Evolutionary conservation across 2,888 invertebrate genomes (phyloP).

Genomic region (Xestia ashworthii): DNA sequence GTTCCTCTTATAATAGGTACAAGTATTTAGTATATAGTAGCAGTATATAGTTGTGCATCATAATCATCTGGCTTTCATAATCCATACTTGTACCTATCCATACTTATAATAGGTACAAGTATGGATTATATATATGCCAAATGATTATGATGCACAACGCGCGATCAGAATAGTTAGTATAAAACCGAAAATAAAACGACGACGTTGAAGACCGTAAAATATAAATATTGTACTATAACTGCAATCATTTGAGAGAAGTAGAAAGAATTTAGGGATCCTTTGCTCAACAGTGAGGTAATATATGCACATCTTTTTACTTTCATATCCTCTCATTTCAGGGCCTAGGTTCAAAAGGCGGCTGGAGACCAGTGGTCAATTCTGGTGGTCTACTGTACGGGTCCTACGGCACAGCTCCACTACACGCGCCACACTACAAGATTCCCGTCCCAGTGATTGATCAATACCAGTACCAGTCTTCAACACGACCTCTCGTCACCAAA

Average conservation of each 20-base stretch:
- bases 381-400: slow-evolving; percentile 82
- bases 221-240: background rate
- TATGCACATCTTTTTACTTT: background rate
- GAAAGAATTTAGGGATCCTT: background rate
- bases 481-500: slow-evolving; percentile 82
- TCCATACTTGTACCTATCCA: too few species aligned
- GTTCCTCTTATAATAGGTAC: too few species aligned
- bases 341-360: slow-evolving; percentile 90
- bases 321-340: slow-evolving; percentile 77
- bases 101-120: too few species aligned
- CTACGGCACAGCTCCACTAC: slow-evolving; percentile 80
- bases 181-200: background rate
- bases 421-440: slow-evolving; percentile 83
- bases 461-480: slow-evolving; percentile 83
- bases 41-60: too few species aligned
- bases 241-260: background rate
- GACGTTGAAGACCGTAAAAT: background rate
- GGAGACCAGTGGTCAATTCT: slow-evolving; percentile 91
- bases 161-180: background rate
- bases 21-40: too few species aligned
- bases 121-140: background rate
- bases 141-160: background rate
- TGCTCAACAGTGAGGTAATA: background rate
- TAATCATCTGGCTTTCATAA: too few species aligned
- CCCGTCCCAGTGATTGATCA: slow-evolving; percentile 80